A percentile compares a stretch with the other conserved stretches of the same genome.
phyloP scores from a whole-genome alignment of 30 jellyfish, hydroid and myxozoan genomes.

The Aurelia aurita region DNA sequence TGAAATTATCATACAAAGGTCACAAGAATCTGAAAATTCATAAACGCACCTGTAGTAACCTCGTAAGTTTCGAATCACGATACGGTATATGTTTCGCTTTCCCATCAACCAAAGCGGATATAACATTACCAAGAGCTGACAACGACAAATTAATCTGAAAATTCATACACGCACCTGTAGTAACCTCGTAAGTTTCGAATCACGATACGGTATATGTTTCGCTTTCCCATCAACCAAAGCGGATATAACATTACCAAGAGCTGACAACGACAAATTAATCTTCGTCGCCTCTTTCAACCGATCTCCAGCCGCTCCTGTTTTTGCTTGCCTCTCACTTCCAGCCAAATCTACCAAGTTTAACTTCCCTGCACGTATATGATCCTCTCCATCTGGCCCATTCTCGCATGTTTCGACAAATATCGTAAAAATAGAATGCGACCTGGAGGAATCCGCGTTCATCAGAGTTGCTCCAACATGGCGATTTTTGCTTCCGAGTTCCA shows the following conservation, averaged over 20 bases:
- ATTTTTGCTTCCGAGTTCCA: constrained; percentile 91
- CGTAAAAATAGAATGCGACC: constrained; percentile 98
- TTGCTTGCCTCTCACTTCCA: constrained; percentile 98
- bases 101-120: constrained; percentile 98
- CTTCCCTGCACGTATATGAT: constrained; percentile 95
- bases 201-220: constrained; percentile 96
- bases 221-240: constrained; percentile 99
- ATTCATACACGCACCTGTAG: constrained; percentile 88
- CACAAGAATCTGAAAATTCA: too few species aligned
- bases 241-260: constrained; percentile 98
- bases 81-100: constrained; percentile 96
- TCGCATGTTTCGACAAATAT: constrained; percentile 96
- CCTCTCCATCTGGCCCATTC: constrained; percentile 92
- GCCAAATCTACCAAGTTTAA: constrained; percentile 96
- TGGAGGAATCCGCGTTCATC: constrained; percentile 98
- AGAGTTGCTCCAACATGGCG: constrained; percentile 99
- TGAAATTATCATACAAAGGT: too few species aligned
- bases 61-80: constrained; percentile 93
- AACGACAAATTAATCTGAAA: constrained; percentile 88
- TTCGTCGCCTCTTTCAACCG: constrained; percentile 97
- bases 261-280: constrained; percentile 90
- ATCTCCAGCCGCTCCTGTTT: constrained; percentile 97
- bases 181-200: constrained; percentile 91
- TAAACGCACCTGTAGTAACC: constrained; percentile 90
- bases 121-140: constrained; percentile 98